Evolutionary conservation across 1,140 invertebrate genomes (phyloP).

Genomic region (Sitophilus oryzae): DNA sequence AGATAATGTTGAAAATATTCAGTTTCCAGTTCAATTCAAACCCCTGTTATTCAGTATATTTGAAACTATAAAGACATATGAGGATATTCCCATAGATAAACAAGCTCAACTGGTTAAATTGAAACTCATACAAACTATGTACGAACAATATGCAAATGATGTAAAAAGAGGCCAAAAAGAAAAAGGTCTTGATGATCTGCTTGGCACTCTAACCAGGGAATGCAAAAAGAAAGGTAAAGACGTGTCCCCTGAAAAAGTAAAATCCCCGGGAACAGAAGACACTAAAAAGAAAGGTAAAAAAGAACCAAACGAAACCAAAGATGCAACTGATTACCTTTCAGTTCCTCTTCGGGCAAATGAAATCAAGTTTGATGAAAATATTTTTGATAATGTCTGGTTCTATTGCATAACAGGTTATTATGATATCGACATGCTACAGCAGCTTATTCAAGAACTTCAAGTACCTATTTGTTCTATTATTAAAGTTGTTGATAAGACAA

Average conservation of each 20-base stretch:
- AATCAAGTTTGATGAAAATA: conserved; percentile 22
- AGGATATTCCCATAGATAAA: neutral
- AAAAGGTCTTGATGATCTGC: conserved; percentile 8
- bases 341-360: conserved; percentile 10
- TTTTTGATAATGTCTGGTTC: conserved; percentile 22
- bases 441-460: conserved; percentile 3
- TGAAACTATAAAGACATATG: conserved; percentile 5
- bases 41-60: conserved; percentile 6
- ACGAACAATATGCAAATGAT: conserved; percentile 13
- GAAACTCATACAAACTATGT: conserved; percentile 25
- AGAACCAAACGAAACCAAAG: conserved; percentile 9
- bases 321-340: conserved; percentile 3
- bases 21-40: conserved; percentile 13
- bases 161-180: conserved; percentile 12
- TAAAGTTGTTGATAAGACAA: neutral
- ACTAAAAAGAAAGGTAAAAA: conserved; percentile 10
- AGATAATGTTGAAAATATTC: neutral
- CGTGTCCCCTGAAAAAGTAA: neutral
- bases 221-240: conserved; percentile 13
- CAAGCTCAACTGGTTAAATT: conserved; percentile 21
- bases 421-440: conserved; percentile 9
- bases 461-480: conserved; percentile 14
- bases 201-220: conserved; percentile 15
- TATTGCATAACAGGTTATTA: conserved; percentile 21
- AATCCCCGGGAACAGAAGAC: neutral